Base-by-base conservation (phyloP, 2,888 invertebrate species). In the Euzetes globulus region DNA sequence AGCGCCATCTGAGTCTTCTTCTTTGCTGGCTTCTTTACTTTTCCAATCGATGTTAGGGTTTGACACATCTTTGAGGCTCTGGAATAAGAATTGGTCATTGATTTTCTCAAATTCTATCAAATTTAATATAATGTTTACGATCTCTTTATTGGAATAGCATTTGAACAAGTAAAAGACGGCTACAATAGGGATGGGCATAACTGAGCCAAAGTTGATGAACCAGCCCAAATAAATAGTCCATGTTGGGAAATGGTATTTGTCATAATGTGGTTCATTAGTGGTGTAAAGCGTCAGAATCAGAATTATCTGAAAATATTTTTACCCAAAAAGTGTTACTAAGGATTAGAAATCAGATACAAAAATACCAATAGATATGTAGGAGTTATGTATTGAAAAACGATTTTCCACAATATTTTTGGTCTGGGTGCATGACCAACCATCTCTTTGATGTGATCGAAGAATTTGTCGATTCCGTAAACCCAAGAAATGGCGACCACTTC, bases 401-500 rank as follows among this genome's bases (percentile, higher is more conserved):
- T 80, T 83, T 87, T 88, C 92, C 92, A 92, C 80, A 89, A 89
- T 77, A 83, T 83, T 50, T 84, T 83, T 6, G 87, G 83, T 0
- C 86, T 82, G 75, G 84, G 85, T 87, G 86, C 47, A 89, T 84
- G 55, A n/a, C 87, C 87, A 84, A 92, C 79, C 86, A 85, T 85
- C 78, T 83, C 81, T 76, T 85, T 83, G 58, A 86, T 84, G 78
- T 85, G 84, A 60, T 82, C 82, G 77, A 85, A 77, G 78, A 86
- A 83, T 63, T 84, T 81, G 73, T 86, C 85, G 45, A 82, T 81
- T 7, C 83, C 90, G 80, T 90, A 90, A 52, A 87, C 85, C 89
- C 90, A 90, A 0, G 88, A 84, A 0, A 89, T 87, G 2, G 87
- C 85, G 4, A 84, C 83, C 37, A 88, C 88, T 86, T 90, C 89